phyloP scores from a whole-genome alignment of 2,888 invertebrate species.

The Agonum fuliginosum region DNA sequence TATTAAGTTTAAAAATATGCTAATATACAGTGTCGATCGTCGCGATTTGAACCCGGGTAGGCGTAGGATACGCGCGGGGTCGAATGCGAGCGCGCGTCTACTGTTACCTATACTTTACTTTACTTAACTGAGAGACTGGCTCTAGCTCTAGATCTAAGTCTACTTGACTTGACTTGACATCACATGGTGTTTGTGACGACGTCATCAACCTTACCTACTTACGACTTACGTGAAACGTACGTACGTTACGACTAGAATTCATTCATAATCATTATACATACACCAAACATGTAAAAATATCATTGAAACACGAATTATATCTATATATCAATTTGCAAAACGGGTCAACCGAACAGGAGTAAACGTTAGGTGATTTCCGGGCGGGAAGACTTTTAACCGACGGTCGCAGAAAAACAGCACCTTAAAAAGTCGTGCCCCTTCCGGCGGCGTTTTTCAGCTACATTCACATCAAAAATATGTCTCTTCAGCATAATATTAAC shows the following conservation, averaged over 20 bases:
- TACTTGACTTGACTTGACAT: slow-evolving; percentile 18
- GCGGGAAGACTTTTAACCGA: slow-evolving; percentile 72
- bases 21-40: slow-evolving; percentile 71
- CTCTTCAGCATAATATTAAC: not conserved
- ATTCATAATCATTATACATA: slow-evolving; percentile 51
- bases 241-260: slow-evolving; percentile 49
- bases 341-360: slow-evolving; percentile 45
- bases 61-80: slow-evolving; percentile 23
- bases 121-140: slow-evolving; percentile 36
- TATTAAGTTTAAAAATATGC: slow-evolving; percentile 74
- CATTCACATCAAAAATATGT: not conserved
- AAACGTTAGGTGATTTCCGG: slow-evolving; percentile 69
- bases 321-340: slow-evolving; percentile 56
- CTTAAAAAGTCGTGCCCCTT: slow-evolving; percentile 71
- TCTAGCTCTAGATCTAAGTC: slow-evolving; percentile 42
- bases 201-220: slow-evolving; percentile 25
- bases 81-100: slow-evolving; percentile 50
- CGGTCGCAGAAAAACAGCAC: slow-evolving; percentile 70
- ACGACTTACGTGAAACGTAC: slow-evolving; percentile 29
- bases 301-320: slow-evolving; percentile 59
- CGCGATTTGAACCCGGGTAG: slow-evolving; percentile 52
- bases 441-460: slow-evolving; percentile 64
- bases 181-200: not conserved
- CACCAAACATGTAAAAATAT: slow-evolving; percentile 60
- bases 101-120: slow-evolving; percentile 32